These are phyloP conservation scores for Polietes domitor DNA, from an alignment of 2,888 invertebrate genomes.

Conservation along the genomic window DNA sequence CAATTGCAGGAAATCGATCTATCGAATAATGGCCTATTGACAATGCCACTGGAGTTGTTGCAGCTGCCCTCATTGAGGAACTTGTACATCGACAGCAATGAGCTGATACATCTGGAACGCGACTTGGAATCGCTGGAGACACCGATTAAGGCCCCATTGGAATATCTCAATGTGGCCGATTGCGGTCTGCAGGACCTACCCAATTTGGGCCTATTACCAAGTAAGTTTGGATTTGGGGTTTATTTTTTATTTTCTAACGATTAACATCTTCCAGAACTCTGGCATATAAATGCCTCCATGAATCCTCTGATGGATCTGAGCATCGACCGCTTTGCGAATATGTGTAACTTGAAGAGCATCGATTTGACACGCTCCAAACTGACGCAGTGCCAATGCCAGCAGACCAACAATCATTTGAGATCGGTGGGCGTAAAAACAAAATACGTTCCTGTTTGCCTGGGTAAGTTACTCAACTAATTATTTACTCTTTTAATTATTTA, in stretches of 20 bases:
- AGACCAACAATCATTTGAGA: constrained; percentile 76
- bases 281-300: constrained; percentile 84
- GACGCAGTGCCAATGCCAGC: constrained; percentile 76
- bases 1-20: constrained; percentile 79
- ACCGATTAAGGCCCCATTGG: constrained; percentile 84
- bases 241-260: not conserved
- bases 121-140: constrained; percentile 78
- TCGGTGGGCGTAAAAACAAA: constrained; percentile 73
- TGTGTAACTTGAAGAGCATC: constrained; percentile 84
- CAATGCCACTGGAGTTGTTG: constrained; percentile 80
- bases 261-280: constrained; percentile 78
- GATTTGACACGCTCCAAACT: constrained; percentile 81
- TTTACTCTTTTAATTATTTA: too few relatives aligned
- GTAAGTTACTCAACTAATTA: constrained; percentile 70
- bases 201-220: constrained; percentile 83
- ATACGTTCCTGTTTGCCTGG: constrained; percentile 77
- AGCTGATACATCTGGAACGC: constrained; percentile 73
- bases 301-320: constrained; percentile 82
- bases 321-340: constrained; percentile 83
- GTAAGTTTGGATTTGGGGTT: constrained; percentile 71
- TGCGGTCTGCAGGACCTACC: constrained; percentile 84
- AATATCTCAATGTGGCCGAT: constrained; percentile 83
- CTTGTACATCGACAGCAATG: constrained; percentile 82
- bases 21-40: constrained; percentile 79
- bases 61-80: constrained; percentile 84